Percentiles rank a stretch among this genome's conserved stretches.
Conservation (phyloP, 2,797 vertebrate species). For the Bradypodion ventrale region DNA sequence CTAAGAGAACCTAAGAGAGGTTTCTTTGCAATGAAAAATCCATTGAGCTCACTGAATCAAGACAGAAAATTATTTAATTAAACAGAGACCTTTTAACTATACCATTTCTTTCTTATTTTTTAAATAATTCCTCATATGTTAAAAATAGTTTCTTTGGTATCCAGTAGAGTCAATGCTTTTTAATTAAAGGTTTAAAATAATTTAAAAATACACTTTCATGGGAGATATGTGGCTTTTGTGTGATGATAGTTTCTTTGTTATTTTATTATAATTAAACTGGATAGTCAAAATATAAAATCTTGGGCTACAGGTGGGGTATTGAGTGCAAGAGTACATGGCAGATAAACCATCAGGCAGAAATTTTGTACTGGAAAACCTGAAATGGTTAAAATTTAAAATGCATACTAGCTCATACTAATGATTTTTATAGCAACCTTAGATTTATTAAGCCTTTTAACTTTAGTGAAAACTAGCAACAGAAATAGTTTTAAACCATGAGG, state of each 20-base stretch:
- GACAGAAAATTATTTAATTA: neutral
- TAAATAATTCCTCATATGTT: neutral
- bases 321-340: conserved; percentile 59
- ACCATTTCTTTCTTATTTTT: neutral
- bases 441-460: conserved; percentile 46
- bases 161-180: neutral
- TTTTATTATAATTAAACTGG: too few species aligned
- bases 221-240: conserved; percentile 36
- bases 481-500: conserved; percentile 43
- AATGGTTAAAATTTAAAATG: conserved; percentile 51
- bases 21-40: neutral
- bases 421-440: conserved; percentile 39
- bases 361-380: conserved; percentile 6
- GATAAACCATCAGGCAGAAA: conserved; percentile 42
- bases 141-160: neutral
- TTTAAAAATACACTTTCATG: neutral
- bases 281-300: conserved; percentile 46
- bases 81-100: neutral
- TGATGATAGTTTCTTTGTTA: conserved; percentile 40
- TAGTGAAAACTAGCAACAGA: conserved; percentile 22
- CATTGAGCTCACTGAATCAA: neutral
- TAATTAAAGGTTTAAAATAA: neutral
- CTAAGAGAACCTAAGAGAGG: neutral
- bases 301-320: conserved; percentile 59
- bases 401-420: neutral